Base-by-base conservation (phyloP, 2,797 vertebrate species). In the Bovichtus diacanthus region DNA sequence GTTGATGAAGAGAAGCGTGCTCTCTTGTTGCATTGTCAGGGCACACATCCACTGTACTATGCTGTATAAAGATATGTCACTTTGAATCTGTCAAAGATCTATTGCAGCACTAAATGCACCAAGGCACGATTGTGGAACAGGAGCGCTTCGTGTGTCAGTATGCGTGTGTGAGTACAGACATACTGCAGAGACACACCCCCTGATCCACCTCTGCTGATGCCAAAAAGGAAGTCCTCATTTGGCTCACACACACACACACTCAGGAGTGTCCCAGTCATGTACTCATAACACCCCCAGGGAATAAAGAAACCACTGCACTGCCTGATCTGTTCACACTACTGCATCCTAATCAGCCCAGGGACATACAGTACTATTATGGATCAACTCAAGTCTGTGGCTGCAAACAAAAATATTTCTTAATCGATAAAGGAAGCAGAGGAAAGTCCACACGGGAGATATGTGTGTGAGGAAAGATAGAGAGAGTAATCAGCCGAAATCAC, bases 181-280 rank as follows among this genome's bases (percentile, higher is more conserved):
- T 49, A 77, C 62, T 90, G 70, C 79, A 81, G 83, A 70, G 50
- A 67, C 64, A 81, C 70, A 68, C 15, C 49, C 63, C 64, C 34
- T n/a, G 21, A 64, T 78, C 56, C 74, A 70, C 58, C 78, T 77
- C 44, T 80, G 27, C 79, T 78, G 71, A 83, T 64, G 66, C 71
- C 78, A 89, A 80, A 50, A 78, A 86, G 80, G 80, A 89, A 86
- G 82, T 76, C 81, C 81, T 87, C 62, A 70, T 85, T 80, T 80
- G 74, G 80, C 76, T 53, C 66, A 79, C 60, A 41, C n/a, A n/a
- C 66, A 79, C 60, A 41, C n/a, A n/a, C 64, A 34, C 44, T 3
- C 5, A 70, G 78, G 81, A 89, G 23, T 77, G 54, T 72, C 87
- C 82, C 65, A 62, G 60, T 51, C 85, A 86, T 81, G 80, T 82